Conservation (phyloP, 2,113 vertebrate genomes). For the Zapus hudsonius region DNA sequence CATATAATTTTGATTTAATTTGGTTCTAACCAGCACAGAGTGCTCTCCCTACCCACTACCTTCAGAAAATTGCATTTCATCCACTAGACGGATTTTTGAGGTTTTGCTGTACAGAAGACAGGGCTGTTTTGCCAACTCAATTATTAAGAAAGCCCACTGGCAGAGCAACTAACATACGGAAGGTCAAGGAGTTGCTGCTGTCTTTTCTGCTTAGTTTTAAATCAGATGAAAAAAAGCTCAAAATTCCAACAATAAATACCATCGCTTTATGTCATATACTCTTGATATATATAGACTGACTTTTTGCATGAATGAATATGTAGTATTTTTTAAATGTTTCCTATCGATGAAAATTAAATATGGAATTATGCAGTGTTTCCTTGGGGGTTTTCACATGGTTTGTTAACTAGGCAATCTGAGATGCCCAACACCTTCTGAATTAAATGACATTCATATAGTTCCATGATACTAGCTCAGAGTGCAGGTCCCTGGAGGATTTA, state of each 20-base stretch:
- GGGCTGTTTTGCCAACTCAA: conserved; percentile 13
- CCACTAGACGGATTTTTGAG: not conserved
- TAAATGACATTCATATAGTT: conserved; percentile 9
- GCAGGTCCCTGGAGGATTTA: not conserved
- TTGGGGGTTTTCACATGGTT: conserved; percentile 20
- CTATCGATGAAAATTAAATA: conserved; percentile 34
- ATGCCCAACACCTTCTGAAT: not conserved
- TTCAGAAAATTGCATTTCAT: conserved; percentile 38
- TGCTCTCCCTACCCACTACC: not conserved
- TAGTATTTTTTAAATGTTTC: not conserved
- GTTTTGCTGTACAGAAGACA: not conserved
- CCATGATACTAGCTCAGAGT: conserved; percentile 41
- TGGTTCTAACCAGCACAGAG: not conserved
- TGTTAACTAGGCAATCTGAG: conserved; percentile 42
- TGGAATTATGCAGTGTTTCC: conserved; percentile 28
- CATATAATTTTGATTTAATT: not conserved
- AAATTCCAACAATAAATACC: not conserved
- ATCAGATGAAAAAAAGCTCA: not conserved
- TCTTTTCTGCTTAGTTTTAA: conserved; percentile 41
- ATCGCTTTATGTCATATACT: not conserved
- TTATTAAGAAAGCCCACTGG: not conserved
- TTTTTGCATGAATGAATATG: not conserved
- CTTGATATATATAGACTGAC: not conserved
- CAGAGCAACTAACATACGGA: not conserved
- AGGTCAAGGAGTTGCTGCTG: not conserved